Conservation (phyloP, 2,888 invertebrate species). For the Oscheius sp. region DNA sequence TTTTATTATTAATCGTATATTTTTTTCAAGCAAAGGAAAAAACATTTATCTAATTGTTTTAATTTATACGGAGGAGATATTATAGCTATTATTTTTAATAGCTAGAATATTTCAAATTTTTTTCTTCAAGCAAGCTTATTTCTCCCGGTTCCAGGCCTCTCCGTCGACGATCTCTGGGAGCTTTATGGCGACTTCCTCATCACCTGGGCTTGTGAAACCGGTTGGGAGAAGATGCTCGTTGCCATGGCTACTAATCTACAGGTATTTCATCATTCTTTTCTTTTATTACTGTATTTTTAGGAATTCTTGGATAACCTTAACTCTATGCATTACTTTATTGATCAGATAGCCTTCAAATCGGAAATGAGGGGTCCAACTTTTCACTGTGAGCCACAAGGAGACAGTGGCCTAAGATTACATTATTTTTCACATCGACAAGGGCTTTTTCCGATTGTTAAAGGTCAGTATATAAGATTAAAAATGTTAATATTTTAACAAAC, state of each 20-base stretch:
- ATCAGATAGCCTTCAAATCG: conserved; percentile 64
- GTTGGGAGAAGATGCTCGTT: conserved; percentile 62
- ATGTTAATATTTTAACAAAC: not conserved
- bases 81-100: no score
- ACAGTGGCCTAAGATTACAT: conserved; percentile 54
- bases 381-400: conserved; percentile 49
- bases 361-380: conserved; percentile 65
- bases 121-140: not conserved
- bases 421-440: conserved; percentile 65
- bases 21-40: no score
- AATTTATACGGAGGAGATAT: no score
- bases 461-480: not conserved
- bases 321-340: conserved; percentile 68
- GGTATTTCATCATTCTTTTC: no score
- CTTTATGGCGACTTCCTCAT: conserved; percentile 62
- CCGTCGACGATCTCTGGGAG: conserved; percentile 63
- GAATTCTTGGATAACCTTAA: conserved; percentile 65
- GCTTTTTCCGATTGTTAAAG: conserved; percentile 64
- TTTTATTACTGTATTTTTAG: conserved; percentile 33
- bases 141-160: conserved; percentile 46
- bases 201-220: conserved; percentile 60
- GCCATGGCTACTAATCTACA: conserved; percentile 63
- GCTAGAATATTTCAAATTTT: not conserved
- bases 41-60: no score
- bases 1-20: no score